Conservation (phyloP, 2,888 invertebrate genomes). For the Podotricha telesiphe region DNA sequence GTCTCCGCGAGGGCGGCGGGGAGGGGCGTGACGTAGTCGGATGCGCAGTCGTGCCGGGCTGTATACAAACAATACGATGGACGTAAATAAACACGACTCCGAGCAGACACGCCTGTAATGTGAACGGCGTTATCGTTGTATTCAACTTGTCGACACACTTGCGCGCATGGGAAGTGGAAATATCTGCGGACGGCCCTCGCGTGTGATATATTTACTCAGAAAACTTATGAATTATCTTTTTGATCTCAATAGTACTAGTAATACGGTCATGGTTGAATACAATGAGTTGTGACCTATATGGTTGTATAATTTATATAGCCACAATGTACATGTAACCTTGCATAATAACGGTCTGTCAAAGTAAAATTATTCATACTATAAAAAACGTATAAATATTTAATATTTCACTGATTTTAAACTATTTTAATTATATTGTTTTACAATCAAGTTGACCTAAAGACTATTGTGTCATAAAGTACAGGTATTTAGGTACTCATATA, state of each 20-base stretch:
- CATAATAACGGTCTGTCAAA: constrained; percentile 20
- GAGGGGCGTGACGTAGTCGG: constrained; percentile 76
- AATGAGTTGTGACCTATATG: constrained; percentile 41
- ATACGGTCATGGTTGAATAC: constrained; percentile 42
- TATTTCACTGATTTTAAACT: background rate
- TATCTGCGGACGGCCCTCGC: constrained; percentile 44
- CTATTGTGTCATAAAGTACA: no score
- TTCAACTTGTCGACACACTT: constrained; percentile 56
- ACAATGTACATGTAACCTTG: constrained; percentile 22
- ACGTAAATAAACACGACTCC: constrained; percentile 83
- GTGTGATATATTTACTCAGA: constrained; percentile 36
- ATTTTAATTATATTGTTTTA: background rate
- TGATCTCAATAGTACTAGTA: constrained; percentile 35
- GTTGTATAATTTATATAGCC: constrained; percentile 32
- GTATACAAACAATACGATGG: constrained; percentile 84
- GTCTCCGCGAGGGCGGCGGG: constrained; percentile 64
- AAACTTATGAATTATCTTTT: constrained; percentile 35
- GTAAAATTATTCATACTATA: background rate
- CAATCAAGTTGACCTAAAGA: no score
- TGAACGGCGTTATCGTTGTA: constrained; percentile 74
- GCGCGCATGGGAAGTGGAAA: constrained; percentile 47
- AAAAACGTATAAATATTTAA: background rate
- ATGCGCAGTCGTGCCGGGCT: constrained; percentile 83
- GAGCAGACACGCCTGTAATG: constrained; percentile 65
- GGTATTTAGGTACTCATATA: no score